Conservation (phyloP, 2,888 invertebrate genomes). For the Euproctis similis region DNA sequence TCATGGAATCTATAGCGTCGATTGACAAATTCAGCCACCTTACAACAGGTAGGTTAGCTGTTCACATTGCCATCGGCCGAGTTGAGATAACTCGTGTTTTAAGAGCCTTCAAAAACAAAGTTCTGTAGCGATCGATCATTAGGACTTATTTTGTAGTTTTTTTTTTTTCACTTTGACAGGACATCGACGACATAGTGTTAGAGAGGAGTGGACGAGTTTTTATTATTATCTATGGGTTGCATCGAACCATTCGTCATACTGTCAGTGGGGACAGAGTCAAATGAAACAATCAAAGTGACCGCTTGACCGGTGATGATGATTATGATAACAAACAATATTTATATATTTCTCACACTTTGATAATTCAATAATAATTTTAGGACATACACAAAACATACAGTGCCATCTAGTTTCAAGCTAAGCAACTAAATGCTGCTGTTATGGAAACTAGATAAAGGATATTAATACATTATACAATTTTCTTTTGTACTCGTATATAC, state of each 20-base stretch:
- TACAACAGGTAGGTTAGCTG: conserved; percentile 49
- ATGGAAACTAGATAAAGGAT: too few relatives aligned
- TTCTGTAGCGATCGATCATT: conserved; percentile 70
- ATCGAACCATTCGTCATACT: conserved; percentile 72
- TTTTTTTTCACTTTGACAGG: conserved; percentile 71
- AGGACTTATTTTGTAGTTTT: conserved; percentile 71
- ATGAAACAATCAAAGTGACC: conserved; percentile 68
- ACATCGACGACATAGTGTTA: conserved; percentile 48
- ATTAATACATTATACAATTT: too few relatives aligned
- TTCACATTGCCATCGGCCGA: conserved; percentile 31
- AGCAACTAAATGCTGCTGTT: too few relatives aligned
- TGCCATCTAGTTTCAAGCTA: too few relatives aligned
- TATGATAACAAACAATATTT: too few relatives aligned
- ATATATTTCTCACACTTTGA: too few relatives aligned
- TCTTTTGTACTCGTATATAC: too few relatives aligned
- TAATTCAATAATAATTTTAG: too few relatives aligned
- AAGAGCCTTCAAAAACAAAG: conserved; percentile 61
- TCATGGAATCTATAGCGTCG: conserved; percentile 29
- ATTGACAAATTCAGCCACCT: conserved; percentile 42
- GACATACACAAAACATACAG: too few relatives aligned
- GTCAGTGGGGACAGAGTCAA: conserved; percentile 61
- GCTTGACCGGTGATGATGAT: conserved; percentile 60
- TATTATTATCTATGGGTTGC: conserved; percentile 53
- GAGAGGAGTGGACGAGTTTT: conserved; percentile 39
- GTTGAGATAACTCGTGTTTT: conserved; percentile 58